Evolutionary conservation across 2,113 vertebrate species (phyloP), one percentile per base, ranked within the genome.

Genomic region (Columbina picui): DNA sequence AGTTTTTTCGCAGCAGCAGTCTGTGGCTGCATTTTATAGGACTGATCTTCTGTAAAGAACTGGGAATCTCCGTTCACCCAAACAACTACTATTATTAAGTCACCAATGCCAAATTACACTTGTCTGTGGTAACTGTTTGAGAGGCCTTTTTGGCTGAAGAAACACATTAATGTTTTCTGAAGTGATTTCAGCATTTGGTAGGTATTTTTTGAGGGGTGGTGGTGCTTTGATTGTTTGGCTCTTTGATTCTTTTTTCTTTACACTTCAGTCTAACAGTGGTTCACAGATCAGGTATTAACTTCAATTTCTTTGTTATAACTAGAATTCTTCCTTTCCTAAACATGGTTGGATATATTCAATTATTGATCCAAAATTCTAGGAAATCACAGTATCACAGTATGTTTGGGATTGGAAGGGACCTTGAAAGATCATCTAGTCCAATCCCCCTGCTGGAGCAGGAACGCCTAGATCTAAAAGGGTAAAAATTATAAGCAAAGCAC

Each of bases 21-120:
- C 78, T 91, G 84, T 88, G 79, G 84, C 75, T 90, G 26, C 79
- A 91, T 91, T 96, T 96, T 96, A 93, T 74, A 95, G 87, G 80
- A 77, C 53, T 68, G 59, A 76, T 78, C 70, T 90, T 94, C 75
- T 49, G 32, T 81, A 90, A 93, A 94, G 75, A 86, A 80, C 5
- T 79, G 56, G 47, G 84, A 96, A 94, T 71, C 71, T 89, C 82
- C 94, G 47, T 47, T 94, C 68, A 77, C 74, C 77, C 74, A 80
- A 94, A 79, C 78, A 91, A 75, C 84, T 74, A 73, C 52, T 75
- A 84, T 76, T 91, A 79, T 73, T 94, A 80, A 91, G 26, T 26
- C 83, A 89, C 55, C 55, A 95, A 85, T 76, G 43, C 70, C 55
- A 92, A 80, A 86, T 59, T 64, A 78, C 36, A 74, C 34, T 93